Conservation (phyloP, 2,888 invertebrate species). For the Macaria liturata region DNA sequence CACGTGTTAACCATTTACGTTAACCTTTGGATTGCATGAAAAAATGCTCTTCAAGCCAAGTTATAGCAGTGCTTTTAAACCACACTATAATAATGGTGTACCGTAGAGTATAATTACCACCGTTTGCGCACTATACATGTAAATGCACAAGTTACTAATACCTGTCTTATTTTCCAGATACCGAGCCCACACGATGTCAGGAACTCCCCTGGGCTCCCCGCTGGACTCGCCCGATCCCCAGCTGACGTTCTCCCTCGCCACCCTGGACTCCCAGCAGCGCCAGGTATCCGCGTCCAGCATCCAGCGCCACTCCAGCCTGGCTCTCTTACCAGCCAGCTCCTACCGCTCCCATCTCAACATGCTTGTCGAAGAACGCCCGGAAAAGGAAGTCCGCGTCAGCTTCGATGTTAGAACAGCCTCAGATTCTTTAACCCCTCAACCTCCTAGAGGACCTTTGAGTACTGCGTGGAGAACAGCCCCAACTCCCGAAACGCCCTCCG, state of each 20-base stretch:
- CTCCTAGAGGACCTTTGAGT: conserved; percentile 72
- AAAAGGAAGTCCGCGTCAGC: conserved; percentile 76
- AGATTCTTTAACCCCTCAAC: conserved; percentile 62
- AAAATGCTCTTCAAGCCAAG: no score
- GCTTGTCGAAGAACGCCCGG: conserved; percentile 74
- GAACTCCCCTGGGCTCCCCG: conserved; percentile 92
- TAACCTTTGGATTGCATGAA: no score
- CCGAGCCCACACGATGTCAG: conserved; percentile 91
- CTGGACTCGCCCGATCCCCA: conserved; percentile 91
- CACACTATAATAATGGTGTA: no score
- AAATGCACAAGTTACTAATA: no score
- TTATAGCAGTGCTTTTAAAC: no score
- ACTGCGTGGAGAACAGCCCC: conserved; percentile 74
- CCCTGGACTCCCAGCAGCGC: conserved; percentile 83
- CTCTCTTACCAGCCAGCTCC: conserved; percentile 75
- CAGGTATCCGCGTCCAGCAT: conserved; percentile 85
- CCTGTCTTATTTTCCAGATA: conserved; percentile 87
- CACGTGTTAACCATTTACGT: no score
- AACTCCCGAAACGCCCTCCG: conserved; percentile 87
- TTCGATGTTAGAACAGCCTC: conserved; percentile 70
- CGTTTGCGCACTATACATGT: no score
- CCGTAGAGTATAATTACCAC: no score
- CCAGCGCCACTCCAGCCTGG: conserved; percentile 74
- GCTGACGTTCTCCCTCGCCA: conserved; percentile 85
- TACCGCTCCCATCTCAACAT: conserved; percentile 78